Base-by-base conservation (phyloP, 2,113 vertebrate genomes). In the Leucoraja erinaceus region DNA sequence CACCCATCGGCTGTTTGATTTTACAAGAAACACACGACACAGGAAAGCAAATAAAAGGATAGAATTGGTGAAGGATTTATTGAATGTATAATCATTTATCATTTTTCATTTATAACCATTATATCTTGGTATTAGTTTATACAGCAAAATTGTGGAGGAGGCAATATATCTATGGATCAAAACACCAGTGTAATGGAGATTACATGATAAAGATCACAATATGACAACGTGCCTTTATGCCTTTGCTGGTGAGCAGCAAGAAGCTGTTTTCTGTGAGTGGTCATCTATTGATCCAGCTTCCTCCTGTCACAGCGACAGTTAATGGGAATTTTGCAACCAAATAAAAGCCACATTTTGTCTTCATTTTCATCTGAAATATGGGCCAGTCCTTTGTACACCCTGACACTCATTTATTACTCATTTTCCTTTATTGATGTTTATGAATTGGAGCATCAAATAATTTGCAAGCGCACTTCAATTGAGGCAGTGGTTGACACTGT, bases 151-250 rank as follows among this genome's bases (percentile, higher is more conserved):
- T 96, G 95, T 96, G 95, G 95, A 96, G 95, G 93, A 96, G 97
- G 97, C 96, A 90, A 96, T 94, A 94, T 95, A 95, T 95, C 96
- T 97, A 98, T 98, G 97, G 96, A 98, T 99, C 98, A 98, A 95
- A 95, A 97, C 96, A 96, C 96, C 95, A 95, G 95, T 95, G 97
- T 98, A 98, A 98, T 97, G 97, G 96, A 97, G 97, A 98, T 97
- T 97, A 97, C 97, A 97, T 97, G 97, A 98, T 98, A 98, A 98
- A 98, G 98, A 98, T 98, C 98, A 97, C 97, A 97, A 98, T 98
- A 98, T 98, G 98, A 98, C 98, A 98, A 96, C 95, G 98, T 98
- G 97, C 97, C 98, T 98, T 98, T 88, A 98, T 94, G 96, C 96
- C 95, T 95, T 95, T 97, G 97, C 97, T 96, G 97, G 97, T 97